Percentiles rank a stretch among this genome's conserved stretches.
phyloP scores from a whole-genome alignment of 2,888 invertebrate genomes.

The Drosophila melanosoma region DNA sequence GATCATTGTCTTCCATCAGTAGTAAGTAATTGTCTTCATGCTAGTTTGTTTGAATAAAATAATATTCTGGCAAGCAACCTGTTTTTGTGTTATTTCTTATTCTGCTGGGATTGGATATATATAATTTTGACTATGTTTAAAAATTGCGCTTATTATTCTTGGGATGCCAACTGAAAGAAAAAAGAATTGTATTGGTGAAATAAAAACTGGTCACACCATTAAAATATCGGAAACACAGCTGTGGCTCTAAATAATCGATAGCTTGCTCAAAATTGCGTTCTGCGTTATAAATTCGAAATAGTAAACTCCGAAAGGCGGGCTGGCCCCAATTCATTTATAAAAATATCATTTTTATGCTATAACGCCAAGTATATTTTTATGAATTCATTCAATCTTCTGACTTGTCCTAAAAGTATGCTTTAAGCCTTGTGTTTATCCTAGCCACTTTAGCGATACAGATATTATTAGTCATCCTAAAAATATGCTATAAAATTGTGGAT shows the following conservation, averaged over 20 bases:
- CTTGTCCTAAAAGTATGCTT: not conserved
- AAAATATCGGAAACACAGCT: not conserved
- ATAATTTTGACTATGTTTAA: not conserved
- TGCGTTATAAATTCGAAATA: not conserved
- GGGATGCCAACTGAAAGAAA: constrained; percentile 13
- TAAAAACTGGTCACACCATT: constrained; percentile 1
- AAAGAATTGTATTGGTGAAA: not conserved
- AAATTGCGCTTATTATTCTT: not conserved
- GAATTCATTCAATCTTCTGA: not conserved
- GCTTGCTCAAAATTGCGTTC: not conserved
- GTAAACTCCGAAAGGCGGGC: not conserved
- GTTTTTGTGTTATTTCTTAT: not conserved
- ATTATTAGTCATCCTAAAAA: not conserved
- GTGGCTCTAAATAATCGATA: constrained; percentile 16
- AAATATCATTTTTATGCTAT: not conserved
- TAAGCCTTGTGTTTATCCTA: rapidly evolving
- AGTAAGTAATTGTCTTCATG: constrained; percentile 60
- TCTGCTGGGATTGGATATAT: not conserved
- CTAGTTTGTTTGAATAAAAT: constrained; percentile 62
- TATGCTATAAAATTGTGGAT: not conserved
- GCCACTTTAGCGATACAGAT: too few species aligned
- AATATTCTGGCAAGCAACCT: constrained; percentile 1
- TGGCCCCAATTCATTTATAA: not conserved
- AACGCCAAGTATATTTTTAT: not conserved
- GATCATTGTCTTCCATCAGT: constrained; percentile 65